These are phyloP conservation scores for Phoenicopterus ruber DNA, from an alignment of 2,113 vertebrate genomes.

Conservation along the genomic window DNA sequence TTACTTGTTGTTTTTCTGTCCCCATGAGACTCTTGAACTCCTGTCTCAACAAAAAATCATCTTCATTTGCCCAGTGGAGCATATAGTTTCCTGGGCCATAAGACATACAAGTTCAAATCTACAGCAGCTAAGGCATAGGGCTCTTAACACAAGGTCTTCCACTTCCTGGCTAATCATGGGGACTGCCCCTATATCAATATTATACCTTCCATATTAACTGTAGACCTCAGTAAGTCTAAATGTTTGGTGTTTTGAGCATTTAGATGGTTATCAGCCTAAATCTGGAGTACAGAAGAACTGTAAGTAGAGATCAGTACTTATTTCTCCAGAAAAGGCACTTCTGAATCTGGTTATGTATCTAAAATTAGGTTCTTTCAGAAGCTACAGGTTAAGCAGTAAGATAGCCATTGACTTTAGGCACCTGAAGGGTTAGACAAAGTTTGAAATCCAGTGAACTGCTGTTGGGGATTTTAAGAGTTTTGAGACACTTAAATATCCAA, in stretches of 20 bases:
- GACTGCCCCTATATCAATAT: not conserved
- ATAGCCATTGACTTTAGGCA: not conserved
- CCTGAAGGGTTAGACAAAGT: not conserved
- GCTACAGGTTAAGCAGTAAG: not conserved
- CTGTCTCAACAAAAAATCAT: not conserved
- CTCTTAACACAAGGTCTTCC: not conserved
- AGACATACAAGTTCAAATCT: not conserved
- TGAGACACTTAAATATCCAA: not conserved
- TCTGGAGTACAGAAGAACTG: not conserved
- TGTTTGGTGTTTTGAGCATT: rapidly evolving
- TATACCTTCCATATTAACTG: not conserved
- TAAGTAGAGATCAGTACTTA: not conserved
- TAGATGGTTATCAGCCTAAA: not conserved
- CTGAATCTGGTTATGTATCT: not conserved
- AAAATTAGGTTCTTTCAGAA: not conserved
- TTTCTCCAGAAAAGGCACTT: not conserved
- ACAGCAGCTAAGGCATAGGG: not conserved
- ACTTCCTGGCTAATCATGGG: not conserved
- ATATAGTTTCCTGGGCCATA: not conserved
- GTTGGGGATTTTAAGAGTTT: not conserved
- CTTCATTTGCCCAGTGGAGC: not conserved
- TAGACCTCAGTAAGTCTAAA: not conserved
- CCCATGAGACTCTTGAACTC: not conserved
- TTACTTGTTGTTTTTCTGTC: not conserved
- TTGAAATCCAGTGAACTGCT: not conserved